A percentile compares a stretch with the other conserved stretches of the same genome.
phyloP scores from a whole-genome alignment of 2,888 invertebrate genomes.

The Trimorus sp. region DNA sequence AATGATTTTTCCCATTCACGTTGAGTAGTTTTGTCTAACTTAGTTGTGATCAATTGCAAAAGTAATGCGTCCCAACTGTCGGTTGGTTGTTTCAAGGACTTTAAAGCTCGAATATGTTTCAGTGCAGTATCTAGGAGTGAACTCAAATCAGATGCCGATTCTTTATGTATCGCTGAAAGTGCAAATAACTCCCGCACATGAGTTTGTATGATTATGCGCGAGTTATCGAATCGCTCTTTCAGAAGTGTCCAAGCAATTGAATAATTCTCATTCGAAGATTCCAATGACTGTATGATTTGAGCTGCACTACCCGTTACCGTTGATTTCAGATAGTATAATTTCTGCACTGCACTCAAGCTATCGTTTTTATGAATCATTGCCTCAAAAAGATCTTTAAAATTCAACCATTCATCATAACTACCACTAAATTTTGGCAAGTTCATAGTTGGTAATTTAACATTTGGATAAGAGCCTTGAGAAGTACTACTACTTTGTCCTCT shows the following conservation, averaged over 20 bases:
- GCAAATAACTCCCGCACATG: constrained; percentile 40
- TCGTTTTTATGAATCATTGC: constrained; percentile 54
- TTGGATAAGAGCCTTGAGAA: not conserved
- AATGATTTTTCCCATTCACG: constrained; percentile 31
- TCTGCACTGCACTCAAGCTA: constrained; percentile 49
- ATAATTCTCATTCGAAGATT: constrained; percentile 36
- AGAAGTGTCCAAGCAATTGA: constrained; percentile 14
- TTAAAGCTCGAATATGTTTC: constrained; percentile 34
- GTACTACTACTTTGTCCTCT: no score
- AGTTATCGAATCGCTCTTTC: constrained; percentile 28
- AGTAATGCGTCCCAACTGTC: constrained; percentile 20
- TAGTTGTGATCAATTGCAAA: constrained; percentile 17
- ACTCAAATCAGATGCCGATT: constrained; percentile 24
- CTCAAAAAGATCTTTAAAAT: constrained; percentile 54
- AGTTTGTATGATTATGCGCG: constrained; percentile 26
- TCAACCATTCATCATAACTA: constrained; percentile 21
- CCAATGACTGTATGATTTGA: constrained; percentile 38
- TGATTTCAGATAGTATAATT: constrained; percentile 29
- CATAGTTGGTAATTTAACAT: constrained; percentile 10
- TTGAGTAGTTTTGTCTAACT: constrained; percentile 34
- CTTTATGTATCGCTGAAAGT: constrained; percentile 23
- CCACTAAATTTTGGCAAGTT: constrained; percentile 12
- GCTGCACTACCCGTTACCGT: constrained; percentile 33
- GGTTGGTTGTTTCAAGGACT: constrained; percentile 26
- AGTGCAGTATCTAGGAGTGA: constrained; percentile 11